phyloP scores from a whole-genome alignment of 2,888 invertebrate species.

The Athalia rosae region DNA sequence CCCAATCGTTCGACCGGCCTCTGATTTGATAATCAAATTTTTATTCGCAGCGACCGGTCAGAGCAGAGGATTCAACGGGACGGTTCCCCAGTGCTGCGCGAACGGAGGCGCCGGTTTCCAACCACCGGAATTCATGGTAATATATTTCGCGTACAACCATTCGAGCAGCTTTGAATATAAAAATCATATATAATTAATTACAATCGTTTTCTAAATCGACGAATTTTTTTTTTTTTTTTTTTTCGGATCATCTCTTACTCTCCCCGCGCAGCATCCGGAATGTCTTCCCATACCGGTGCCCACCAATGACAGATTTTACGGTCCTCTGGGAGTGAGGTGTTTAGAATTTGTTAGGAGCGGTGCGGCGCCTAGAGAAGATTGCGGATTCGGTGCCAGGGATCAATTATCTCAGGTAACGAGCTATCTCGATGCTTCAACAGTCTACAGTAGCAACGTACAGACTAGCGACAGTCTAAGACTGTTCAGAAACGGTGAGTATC shows the following conservation, averaged over 20 bases:
- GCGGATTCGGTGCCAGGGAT: constrained; percentile 88
- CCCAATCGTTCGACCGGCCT: background rate
- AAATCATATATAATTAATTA: too few species aligned
- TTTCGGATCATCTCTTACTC: background rate
- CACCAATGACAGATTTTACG: constrained; percentile 83
- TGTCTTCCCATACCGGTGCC: constrained; percentile 89
- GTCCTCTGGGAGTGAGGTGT: constrained; percentile 83
- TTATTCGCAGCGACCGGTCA: constrained; percentile 79
- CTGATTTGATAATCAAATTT: background rate
- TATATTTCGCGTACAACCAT: constrained; percentile 49
- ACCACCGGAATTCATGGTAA: constrained; percentile 79
- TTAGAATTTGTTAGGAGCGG: constrained; percentile 90
- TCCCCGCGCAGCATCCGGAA: constrained; percentile 83
- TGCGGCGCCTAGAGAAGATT: constrained; percentile 86
- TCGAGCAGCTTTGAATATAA: too few species aligned
- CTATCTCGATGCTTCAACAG: constrained; percentile 87
- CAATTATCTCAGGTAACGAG: constrained; percentile 91
- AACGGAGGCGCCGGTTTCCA: constrained; percentile 78
- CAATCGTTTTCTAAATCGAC: background rate
- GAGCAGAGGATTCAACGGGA: constrained; percentile 85
- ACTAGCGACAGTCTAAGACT: constrained; percentile 84
- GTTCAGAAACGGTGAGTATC: constrained; percentile 81
- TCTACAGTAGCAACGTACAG: constrained; percentile 86
- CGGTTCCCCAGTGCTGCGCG: constrained; percentile 86
- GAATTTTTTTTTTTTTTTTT: background rate